phyloP scores from a whole-genome alignment of 1,140 invertebrate species.

The Acromyrmex heyeri region DNA sequence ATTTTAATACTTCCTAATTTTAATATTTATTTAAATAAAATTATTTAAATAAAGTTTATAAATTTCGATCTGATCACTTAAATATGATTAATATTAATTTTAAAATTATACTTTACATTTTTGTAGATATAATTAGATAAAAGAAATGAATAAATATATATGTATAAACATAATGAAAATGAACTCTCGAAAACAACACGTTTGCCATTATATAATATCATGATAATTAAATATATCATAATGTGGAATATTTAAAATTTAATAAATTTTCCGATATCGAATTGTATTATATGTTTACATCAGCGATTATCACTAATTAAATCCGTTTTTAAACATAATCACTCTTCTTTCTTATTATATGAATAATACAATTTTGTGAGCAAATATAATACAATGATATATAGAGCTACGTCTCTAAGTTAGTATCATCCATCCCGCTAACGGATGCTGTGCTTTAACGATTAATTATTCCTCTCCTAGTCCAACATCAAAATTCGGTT shows the following conservation, averaged over 20 bases:
- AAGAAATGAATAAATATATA: not conserved
- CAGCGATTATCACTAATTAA: slow-evolving; percentile 31
- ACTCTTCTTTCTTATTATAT: not conserved
- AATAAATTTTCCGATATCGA: slow-evolving; percentile 41
- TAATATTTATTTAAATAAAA: not conserved
- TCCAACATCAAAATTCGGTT: slow-evolving; percentile 73
- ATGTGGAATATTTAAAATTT: slow-evolving; percentile 8
- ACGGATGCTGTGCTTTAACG: slow-evolving; percentile 59
- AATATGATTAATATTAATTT: not conserved
- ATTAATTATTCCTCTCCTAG: slow-evolving; percentile 75
- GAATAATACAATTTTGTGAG: not conserved
- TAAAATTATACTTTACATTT: not conserved
- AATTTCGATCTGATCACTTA: slow-evolving; percentile 5
- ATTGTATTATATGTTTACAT: not conserved
- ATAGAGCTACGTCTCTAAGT: not conserved
- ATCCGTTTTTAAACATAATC: not conserved
- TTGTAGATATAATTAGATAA: not conserved
- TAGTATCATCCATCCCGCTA: slow-evolving; percentile 7
- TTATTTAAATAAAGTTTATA: not conserved
- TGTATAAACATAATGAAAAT: not conserved
- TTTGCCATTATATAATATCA: slow-evolving; percentile 11
- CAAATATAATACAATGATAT: not conserved
- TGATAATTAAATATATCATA: slow-evolving; percentile 51
- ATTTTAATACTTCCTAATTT: not conserved
- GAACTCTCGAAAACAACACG: not conserved